These are phyloP conservation scores for Sturnira hondurensis DNA, from an alignment of 2,113 vertebrate species.

Conservation along the genomic window DNA sequence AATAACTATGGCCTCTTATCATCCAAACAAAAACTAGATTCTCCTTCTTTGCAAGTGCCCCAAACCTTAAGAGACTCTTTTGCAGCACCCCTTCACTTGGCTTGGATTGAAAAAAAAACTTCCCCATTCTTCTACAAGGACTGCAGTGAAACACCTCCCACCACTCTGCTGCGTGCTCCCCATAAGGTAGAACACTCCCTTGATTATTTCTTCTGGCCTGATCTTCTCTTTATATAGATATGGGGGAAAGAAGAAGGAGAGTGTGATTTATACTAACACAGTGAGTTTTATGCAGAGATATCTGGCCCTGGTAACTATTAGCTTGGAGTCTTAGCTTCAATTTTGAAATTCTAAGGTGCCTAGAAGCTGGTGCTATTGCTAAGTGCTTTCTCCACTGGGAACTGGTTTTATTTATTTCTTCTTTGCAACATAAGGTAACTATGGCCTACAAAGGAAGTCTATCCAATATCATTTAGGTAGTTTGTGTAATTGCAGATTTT, in stretches of 20 bases:
- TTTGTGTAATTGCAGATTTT: neutral
- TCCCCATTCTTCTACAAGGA: neutral
- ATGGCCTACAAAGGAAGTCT: neutral
- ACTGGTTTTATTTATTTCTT: neutral
- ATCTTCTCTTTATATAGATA: neutral
- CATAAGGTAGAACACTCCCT: neutral
- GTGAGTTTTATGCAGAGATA: neutral
- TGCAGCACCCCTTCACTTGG: neutral
- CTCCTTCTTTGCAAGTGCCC: neutral
- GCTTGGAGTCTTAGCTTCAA: neutral
- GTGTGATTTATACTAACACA: neutral
- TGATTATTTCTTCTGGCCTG: neutral
- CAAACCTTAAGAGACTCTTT: neutral
- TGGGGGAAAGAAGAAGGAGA: neutral
- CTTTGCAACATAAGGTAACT: neutral
- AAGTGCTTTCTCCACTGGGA: neutral
- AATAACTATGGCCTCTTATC: neutral
- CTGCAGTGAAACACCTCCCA: neutral
- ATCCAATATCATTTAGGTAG: neutral
- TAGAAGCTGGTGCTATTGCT: neutral
- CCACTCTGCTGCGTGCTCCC: neutral
- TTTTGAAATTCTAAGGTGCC: neutral
- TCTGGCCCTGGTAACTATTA: neutral
- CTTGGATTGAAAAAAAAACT: neutral
- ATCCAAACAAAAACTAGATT: neutral